Evolutionary conservation across 2,797 vertebrate genomes (phyloP), one percentile per base, ranked within the genome.

Genomic region (Decapterus maruadsi): DNA sequence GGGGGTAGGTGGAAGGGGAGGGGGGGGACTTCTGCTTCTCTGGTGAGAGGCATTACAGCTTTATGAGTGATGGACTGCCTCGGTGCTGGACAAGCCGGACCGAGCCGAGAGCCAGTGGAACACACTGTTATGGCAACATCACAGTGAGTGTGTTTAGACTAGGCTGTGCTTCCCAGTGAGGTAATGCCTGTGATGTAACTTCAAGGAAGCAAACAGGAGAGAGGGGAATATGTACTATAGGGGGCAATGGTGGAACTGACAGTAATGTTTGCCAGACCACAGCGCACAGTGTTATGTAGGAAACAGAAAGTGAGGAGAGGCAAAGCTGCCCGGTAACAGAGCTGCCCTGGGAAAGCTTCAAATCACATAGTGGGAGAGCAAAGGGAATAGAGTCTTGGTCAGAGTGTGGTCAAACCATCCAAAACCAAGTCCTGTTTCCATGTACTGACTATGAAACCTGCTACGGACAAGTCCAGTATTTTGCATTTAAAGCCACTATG

Each of bases 91-190:
- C 19, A n/a, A 48, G 74, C 40, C 11, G 17, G 57, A 34, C 62
- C 4, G 46, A 75, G 59, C 64, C 1, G 6, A 62, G 67, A 75
- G 84, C 86, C 88, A 87, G 77, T 38, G 69, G 81, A 89, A 87
- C 84, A 87, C 81, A 87, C 82, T 94, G 93, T 93, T 93, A 93
- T 95, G 91, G 93, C 93, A 95, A 95, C 94, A 91, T 87, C 78
- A 87, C 89, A 85, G 85, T 77, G 77, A 81, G 80, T 80, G 87
- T 94, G 90, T 95, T 94, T 93, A 87, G 92, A 89, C 89, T 88
- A 53, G 50, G 77, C 77, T 56, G 78, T 8, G 80, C 71, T 61
- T 86, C 29, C 78, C 77, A 72, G 70, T 95, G 94, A 94, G 92
- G 92, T 95, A 87, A 95, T 94, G 79, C 58, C 55, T 84, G 90